These are phyloP conservation scores for Mesoclemmys tuberculata DNA, from an alignment of 2,113 vertebrate genomes.

Conservation along the genomic window DNA sequence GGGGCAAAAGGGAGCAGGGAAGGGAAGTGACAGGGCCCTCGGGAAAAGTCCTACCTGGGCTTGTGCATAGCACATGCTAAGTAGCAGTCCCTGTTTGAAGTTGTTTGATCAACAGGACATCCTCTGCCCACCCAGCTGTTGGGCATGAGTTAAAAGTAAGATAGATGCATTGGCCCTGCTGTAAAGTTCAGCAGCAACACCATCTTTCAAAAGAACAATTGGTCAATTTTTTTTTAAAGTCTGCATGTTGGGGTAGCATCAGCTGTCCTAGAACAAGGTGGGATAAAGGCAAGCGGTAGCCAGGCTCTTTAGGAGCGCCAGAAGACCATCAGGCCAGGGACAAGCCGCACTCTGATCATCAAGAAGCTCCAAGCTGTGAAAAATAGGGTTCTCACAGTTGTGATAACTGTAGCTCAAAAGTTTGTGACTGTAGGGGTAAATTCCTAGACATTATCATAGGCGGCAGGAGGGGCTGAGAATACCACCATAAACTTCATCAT, in stretches of 20 bases:
- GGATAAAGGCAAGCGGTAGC: too few species aligned
- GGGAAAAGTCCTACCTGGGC: too few species aligned
- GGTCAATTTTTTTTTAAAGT: too few species aligned
- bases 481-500: background rate
- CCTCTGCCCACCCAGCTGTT: too few species aligned
- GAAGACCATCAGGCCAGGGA: background rate
- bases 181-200: too few species aligned
- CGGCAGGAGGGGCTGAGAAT: background rate
- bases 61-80: background rate
- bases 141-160: background rate
- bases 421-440: background rate
- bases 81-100: background rate
- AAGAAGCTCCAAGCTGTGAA: background rate
- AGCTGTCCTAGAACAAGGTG: too few species aligned
- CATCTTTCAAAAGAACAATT: too few species aligned
- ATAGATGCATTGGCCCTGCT: background rate
- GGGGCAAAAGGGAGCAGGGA: background rate
- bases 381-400: background rate
- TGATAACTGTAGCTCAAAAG: background rate
- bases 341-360: background rate
- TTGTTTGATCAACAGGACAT: background rate
- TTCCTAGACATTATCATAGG: background rate
- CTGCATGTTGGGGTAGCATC: too few species aligned
- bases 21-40: accelerated
- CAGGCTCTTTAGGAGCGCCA: background rate